Evolutionary conservation across 2,888 invertebrate species (phyloP).

Genomic region (Nipponacmea schrenckii): DNA sequence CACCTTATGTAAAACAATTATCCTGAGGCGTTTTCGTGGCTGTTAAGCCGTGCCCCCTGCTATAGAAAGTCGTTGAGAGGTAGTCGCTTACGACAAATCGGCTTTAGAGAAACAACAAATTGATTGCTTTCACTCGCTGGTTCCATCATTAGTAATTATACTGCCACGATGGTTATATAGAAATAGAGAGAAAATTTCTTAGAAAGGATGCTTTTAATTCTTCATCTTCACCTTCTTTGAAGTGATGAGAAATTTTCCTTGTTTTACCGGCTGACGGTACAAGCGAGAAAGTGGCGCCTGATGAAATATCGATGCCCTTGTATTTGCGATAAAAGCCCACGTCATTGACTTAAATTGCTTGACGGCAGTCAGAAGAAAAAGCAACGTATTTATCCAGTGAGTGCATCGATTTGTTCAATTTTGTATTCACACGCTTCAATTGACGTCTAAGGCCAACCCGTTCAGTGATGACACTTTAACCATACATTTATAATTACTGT

Average conservation of each 20-base stretch:
- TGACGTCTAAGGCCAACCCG: constrained; percentile 2
- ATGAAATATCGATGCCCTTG: constrained; percentile 23
- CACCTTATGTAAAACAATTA: constrained; percentile 8
- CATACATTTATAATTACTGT: constrained; percentile 4
- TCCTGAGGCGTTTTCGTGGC: neutral
- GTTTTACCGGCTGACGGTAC: constrained; percentile 20
- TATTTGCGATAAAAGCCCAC: constrained; percentile 21
- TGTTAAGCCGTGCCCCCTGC: constrained; percentile 5
- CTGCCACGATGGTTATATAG: neutral
- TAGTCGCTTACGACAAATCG: constrained; percentile 8
- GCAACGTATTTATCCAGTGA: constrained; percentile 2
- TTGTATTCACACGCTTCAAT: constrained; percentile 4
- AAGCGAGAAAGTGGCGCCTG: constrained; percentile 16
- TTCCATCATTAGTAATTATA: too few species aligned
- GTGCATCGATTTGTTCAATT: neutral
- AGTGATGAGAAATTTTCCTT: constrained; percentile 27
- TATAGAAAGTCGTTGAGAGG: constrained; percentile 1
- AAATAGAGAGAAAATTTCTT: constrained; percentile 12
- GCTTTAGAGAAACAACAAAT: constrained; percentile 7
- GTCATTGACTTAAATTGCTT: constrained; percentile 21
- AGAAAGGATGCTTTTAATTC: constrained; percentile 32
- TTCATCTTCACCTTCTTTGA: constrained; percentile 22
- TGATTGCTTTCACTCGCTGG: neutral
- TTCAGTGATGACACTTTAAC: neutral
- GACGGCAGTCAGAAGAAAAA: neutral